These are phyloP conservation scores for Drosophila watanabei DNA, from an alignment of 1,140 invertebrate species.

Conservation along the genomic window DNA sequence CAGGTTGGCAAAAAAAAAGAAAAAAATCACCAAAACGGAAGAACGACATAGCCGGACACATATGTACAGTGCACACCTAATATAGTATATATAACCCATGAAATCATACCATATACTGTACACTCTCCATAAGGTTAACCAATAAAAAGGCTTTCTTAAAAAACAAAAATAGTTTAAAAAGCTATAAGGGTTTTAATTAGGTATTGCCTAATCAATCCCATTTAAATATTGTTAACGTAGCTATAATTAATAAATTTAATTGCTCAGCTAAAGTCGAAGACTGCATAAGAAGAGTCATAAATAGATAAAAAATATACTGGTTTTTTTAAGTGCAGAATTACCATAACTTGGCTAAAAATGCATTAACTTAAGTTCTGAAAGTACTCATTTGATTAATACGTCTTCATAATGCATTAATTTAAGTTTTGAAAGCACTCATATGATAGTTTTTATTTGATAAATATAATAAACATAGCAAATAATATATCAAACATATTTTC, in stretches of 20 bases:
- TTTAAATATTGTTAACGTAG: not conserved
- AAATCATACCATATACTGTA: slow-evolving; percentile 3
- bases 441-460: not conserved
- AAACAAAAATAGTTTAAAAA: not conserved
- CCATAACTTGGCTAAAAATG: not conserved
- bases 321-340: not conserved
- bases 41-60: slow-evolving; percentile 4
- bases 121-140: not conserved
- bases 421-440: not conserved
- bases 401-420: not conserved
- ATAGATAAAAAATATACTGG: not conserved
- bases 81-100: slow-evolving; percentile 4
- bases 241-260: not conserved
- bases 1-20: slow-evolving; percentile 14
- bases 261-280: not conserved
- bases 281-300: not conserved
- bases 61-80: not conserved
- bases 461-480: not conserved
- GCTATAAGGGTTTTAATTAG: not conserved
- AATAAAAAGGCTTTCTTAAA: not conserved
- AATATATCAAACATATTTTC: too few species aligned
- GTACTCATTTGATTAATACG: not conserved
- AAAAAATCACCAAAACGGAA: slow-evolving; percentile 21
- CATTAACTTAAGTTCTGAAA: not conserved
- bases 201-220: not conserved